Percentiles rank a stretch among this genome's conserved stretches.
These are phyloP conservation scores for Ophion obscuratus DNA, from an alignment of 2,888 invertebrate species.

Conservation along the genomic window DNA sequence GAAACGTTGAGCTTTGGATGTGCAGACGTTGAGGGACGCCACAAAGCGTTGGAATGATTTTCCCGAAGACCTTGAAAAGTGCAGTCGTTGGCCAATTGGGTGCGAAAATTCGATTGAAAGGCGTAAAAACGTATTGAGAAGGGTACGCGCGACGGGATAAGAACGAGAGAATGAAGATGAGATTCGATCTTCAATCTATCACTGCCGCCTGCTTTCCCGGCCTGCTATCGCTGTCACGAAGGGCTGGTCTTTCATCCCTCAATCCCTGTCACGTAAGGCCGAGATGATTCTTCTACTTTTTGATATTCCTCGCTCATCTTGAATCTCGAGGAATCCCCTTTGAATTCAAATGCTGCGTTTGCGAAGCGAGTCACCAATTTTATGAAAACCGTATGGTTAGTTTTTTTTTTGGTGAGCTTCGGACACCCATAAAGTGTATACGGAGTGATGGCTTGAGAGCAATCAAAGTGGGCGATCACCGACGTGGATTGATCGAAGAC, in stretches of 20 bases:
- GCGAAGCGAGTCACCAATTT: neutral
- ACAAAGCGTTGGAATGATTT: no score
- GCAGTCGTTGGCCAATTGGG: neutral
- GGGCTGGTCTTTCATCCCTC: no score
- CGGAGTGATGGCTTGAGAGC: neutral
- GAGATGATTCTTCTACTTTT: constrained; percentile 16
- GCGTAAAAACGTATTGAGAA: constrained; percentile 22
- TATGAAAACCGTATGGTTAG: neutral
- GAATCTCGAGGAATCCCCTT: neutral
- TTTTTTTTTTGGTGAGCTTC: neutral
- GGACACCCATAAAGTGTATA: neutral
- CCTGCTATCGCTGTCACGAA: no score
- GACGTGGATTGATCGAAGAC: neutral
- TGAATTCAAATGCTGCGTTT: neutral
- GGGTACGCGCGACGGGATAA: constrained; percentile 15
- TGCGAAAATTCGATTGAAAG: constrained; percentile 9
- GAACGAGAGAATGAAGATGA: constrained; percentile 46
- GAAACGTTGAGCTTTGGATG: no score
- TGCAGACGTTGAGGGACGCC: no score
- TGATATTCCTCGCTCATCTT: neutral
- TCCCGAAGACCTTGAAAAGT: neutral
- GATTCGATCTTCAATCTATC: constrained; percentile 69
- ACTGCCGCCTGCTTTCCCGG: constrained; percentile 50
- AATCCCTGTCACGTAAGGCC: constrained; percentile 51
- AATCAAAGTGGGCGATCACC: constrained; percentile 23